phyloP scores from a whole-genome alignment of 2,797 vertebrate genomes.

The Betta splendens region DNA sequence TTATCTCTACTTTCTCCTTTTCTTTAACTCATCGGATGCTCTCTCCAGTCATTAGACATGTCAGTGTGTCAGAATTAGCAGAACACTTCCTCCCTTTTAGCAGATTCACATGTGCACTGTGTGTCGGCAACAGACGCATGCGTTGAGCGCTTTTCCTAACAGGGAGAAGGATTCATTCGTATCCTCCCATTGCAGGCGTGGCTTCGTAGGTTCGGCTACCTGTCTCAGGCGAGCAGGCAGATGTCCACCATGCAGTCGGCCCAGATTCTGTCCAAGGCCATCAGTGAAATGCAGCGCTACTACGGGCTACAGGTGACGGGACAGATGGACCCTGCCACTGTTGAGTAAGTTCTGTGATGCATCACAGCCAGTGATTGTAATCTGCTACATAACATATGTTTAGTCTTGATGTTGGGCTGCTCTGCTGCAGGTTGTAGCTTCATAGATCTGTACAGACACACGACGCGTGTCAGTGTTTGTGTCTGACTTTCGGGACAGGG shows the following conservation, averaged over 20 bases:
- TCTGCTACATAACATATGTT: background rate
- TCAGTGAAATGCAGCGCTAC: conserved; percentile 93
- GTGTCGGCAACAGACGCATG: background rate
- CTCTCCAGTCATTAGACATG: conserved; percentile 22
- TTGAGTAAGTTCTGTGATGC: conserved; percentile 74
- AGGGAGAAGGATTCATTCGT: conserved; percentile 11
- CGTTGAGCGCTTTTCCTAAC: conserved; percentile 25
- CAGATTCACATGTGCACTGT: background rate
- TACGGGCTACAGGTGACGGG: conserved; percentile 91
- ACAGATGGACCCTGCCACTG: conserved; percentile 84
- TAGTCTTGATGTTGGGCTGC: no score
- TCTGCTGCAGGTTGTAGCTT: no score
- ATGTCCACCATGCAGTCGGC: conserved; percentile 96
- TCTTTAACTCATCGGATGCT: conserved; percentile 50
- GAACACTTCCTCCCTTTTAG: background rate
- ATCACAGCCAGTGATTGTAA: background rate
- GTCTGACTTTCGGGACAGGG: no score
- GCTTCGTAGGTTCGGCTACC: conserved; percentile 90
- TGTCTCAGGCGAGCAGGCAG: conserved; percentile 87
- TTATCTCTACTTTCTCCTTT: conserved; percentile 45
- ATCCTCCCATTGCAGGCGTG: conserved; percentile 79
- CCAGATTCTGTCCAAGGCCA: conserved; percentile 88
- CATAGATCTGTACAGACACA: no score
- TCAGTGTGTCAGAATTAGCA: conserved; percentile 15
- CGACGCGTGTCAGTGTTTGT: no score